Evolutionary conservation across 2,113 vertebrate genomes (phyloP).

Genomic region (Odocoileus hemionus): DNA sequence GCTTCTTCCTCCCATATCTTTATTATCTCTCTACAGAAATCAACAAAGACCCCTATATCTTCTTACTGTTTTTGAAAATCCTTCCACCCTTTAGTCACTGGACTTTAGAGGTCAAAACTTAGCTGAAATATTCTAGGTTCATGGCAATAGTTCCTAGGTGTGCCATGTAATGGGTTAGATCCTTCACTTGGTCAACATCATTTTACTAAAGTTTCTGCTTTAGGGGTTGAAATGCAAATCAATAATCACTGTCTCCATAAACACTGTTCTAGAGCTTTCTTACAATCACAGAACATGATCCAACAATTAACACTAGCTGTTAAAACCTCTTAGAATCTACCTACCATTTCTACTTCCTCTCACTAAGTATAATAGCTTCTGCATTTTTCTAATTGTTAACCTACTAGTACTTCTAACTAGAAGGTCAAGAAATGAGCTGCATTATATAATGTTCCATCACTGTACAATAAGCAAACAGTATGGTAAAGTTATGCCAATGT

Average conservation of each 20-base stretch:
- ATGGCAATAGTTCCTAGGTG: not conserved
- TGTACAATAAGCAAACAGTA: not conserved
- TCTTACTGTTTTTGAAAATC: conserved; percentile 29
- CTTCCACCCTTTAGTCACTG: not conserved
- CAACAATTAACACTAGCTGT: not conserved
- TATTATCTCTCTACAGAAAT: not conserved
- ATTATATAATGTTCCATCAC: not conserved
- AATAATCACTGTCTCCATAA: not conserved
- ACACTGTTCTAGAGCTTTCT: not conserved
- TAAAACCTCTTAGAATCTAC: not conserved
- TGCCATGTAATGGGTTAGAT: not conserved
- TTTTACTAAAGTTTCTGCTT: not conserved
- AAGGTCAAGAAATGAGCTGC: not conserved
- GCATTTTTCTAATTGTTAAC: not conserved
- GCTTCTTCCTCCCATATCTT: not conserved
- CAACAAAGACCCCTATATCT: not conserved
- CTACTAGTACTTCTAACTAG: not conserved
- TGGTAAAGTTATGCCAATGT: not conserved
- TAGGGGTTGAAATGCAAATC: not conserved
- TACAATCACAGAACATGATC: not conserved
- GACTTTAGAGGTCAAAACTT: not conserved
- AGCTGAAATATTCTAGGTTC: not conserved
- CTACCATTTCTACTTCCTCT: not conserved
- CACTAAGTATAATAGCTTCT: not conserved
- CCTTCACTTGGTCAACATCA: not conserved